Percentiles rank a stretch among this genome's conserved stretches.
These are phyloP conservation scores for Drosophila melanosoma DNA, from an alignment of 2,888 invertebrate species.

Conservation along the genomic window DNA sequence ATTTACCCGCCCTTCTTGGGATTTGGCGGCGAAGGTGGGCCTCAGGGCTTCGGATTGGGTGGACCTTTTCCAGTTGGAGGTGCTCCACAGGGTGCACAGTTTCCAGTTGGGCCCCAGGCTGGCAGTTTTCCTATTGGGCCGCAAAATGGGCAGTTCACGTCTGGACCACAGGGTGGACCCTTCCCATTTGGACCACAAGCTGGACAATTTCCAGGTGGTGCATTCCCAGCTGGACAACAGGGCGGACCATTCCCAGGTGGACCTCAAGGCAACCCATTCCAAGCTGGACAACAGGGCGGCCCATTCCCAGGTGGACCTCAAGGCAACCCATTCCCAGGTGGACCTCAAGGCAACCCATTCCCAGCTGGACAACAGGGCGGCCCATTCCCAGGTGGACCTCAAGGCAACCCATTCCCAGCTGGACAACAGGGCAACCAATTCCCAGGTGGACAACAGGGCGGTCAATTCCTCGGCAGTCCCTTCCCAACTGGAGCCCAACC, in stretches of 20 bases:
- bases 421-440: constrained; percentile 34
- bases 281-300: constrained; percentile 1
- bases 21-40: constrained; percentile 36
- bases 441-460: constrained; percentile 15
- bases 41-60: constrained; percentile 17
- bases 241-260: constrained; percentile 17
- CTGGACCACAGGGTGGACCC: neutral
- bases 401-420: constrained; percentile 1
- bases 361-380: constrained; percentile 14
- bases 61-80: constrained; percentile 22
- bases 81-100: constrained; percentile 6
- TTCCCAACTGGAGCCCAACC: constrained; percentile 18
- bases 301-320: constrained; percentile 10
- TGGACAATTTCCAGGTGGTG: constrained; percentile 7
- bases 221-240: constrained; percentile 20
- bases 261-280: constrained; percentile 13
- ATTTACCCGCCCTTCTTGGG: constrained; percentile 72
- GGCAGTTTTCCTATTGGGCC: constrained; percentile 22
- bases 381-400: constrained; percentile 22
- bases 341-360: constrained; percentile 19
- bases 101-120: constrained; percentile 2
- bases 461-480: constrained; percentile 3
- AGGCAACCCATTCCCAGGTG: constrained; percentile 10
- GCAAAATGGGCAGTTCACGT: constrained; percentile 21
- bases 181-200: constrained; percentile 27